Evolutionary conservation across 2,888 invertebrate species (phyloP).

Genomic region (Agrotis puta): DNA sequence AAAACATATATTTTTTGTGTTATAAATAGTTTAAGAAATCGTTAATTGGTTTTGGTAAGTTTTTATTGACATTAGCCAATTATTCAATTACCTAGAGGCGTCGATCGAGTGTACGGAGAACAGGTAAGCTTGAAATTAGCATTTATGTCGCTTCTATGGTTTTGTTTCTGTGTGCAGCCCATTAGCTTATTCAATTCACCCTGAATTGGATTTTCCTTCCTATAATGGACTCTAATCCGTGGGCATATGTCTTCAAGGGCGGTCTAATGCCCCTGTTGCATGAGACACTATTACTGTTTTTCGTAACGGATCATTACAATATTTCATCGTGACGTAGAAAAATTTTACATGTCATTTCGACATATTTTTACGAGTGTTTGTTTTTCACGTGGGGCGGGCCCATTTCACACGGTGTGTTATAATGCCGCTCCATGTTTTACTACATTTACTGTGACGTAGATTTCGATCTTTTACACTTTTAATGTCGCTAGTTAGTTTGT

Average conservation of each 20-base stretch:
- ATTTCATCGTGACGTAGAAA: conserved; percentile 90
- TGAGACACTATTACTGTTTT: conserved; percentile 87
- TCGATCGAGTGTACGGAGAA: conserved; percentile 61
- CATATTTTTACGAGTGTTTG: conserved; percentile 88
- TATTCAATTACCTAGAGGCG: conserved; percentile 69
- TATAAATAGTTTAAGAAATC: conserved; percentile 65
- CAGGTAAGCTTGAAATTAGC: conserved; percentile 71
- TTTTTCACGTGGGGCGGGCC: conserved; percentile 87
- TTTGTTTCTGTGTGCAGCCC: conserved; percentile 76
- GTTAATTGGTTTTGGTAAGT: conserved; percentile 70
- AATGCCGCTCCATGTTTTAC: conserved; percentile 76
- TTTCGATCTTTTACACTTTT: conserved; percentile 73
- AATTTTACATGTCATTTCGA: conserved; percentile 90
- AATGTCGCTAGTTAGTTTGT: conserved; percentile 60
- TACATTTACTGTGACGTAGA: conserved; percentile 76
- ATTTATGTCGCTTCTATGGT: conserved; percentile 71
- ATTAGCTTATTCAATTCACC: conserved; percentile 89
- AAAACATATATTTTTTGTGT: conserved; percentile 68
- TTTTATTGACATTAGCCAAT: conserved; percentile 71
- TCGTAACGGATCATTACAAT: conserved; percentile 90
- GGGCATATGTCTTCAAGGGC: conserved; percentile 84
- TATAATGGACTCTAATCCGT: conserved; percentile 85
- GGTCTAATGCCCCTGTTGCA: conserved; percentile 86
- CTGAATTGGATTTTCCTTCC: conserved; percentile 84
- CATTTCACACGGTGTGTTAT: conserved; percentile 82